Conservation (phyloP, 2,888 invertebrate species). For the Agrypnus murinus region DNA sequence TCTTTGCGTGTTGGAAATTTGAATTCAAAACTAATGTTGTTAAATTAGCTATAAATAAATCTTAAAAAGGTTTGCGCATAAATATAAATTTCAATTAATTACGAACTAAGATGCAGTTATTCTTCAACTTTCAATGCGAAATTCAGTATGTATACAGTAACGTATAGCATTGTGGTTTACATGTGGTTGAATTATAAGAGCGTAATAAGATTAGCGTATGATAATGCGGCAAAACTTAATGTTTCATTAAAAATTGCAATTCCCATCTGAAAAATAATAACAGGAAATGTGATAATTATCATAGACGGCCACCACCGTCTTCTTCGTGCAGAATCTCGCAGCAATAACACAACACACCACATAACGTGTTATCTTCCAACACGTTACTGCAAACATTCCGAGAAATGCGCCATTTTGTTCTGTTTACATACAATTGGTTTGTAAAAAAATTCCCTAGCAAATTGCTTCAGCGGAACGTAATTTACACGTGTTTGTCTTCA, state of each 20-base stretch:
- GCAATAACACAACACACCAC: neutral
- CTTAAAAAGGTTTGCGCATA: too few species aligned
- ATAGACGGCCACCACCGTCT: too few species aligned
- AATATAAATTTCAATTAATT: too few species aligned
- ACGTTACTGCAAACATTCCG: conserved; percentile 43
- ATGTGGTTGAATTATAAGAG: too few species aligned
- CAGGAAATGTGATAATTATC: conserved; percentile 49
- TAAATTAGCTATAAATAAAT: too few species aligned
- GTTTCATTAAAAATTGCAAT: conserved; percentile 20
- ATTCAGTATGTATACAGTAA: too few species aligned
- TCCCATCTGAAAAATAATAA: conserved; percentile 39
- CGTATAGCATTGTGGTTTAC: too few species aligned
- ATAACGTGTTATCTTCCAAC: conserved; percentile 29
- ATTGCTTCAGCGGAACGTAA: conserved; percentile 37
- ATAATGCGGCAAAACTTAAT: neutral
- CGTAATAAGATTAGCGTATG: too few species aligned
- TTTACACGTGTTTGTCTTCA: conserved; percentile 47
- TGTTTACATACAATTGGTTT: conserved; percentile 43
- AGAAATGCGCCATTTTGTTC: conserved; percentile 46
- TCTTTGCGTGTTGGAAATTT: too few species aligned
- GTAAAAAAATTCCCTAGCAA: conserved; percentile 36
- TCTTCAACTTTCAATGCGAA: too few species aligned
- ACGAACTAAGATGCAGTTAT: too few species aligned
- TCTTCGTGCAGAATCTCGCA: conserved; percentile 14
- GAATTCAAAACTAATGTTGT: too few species aligned